Base-by-base conservation (phyloP, 1,140 invertebrate genomes). In the Schlechtendalia chinensis region DNA sequence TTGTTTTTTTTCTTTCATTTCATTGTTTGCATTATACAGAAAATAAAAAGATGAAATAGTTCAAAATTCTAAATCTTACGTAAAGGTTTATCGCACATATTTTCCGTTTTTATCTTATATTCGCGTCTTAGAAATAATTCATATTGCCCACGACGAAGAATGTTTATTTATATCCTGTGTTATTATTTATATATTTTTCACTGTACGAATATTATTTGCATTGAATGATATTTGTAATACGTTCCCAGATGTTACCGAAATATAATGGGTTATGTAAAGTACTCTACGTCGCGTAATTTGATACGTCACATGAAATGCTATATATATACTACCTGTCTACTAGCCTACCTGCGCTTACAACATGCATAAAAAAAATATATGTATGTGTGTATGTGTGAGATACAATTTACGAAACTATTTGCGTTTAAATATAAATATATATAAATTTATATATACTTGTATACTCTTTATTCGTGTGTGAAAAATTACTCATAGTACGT, bases 261-360 rank as follows among this genome's bases (percentile, higher is more conserved):
- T n/a, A n/a, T 63, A 63, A 32, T 63, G 17, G 61, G 61, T 63
- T 63, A 63, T 63, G 61, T 63, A 63, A 63, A 63, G 47, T 58
- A 22, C 29, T 27, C 27, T 19, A 5, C 61, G 17, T 29, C 19
- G 27, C 17, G 17, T 63, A 63, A 32, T 63, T 63, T 63, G 61
- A 63, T 61, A 16, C 61, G 29, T 63, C 17, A 32, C 27, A 32
- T 63, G 11, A 32, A 8, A 32, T 19, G 29, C 5, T 24, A 61
- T 16, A 61, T 61, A 61, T 61, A 61, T 29, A 63, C 8, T 32
- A 32, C 61, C 61, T 63, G 5, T 1, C 47, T 50, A 14, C 11
- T 11, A 6, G 47, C 47, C 47, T 50, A 50, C 47, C 47, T 50
- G 14, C 12, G 14, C 47, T 11, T 50, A 50, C 47, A 1, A 50